phyloP scores from a whole-genome alignment of 2,113 vertebrate genomes.

The Choloepus hoffmanni region DNA sequence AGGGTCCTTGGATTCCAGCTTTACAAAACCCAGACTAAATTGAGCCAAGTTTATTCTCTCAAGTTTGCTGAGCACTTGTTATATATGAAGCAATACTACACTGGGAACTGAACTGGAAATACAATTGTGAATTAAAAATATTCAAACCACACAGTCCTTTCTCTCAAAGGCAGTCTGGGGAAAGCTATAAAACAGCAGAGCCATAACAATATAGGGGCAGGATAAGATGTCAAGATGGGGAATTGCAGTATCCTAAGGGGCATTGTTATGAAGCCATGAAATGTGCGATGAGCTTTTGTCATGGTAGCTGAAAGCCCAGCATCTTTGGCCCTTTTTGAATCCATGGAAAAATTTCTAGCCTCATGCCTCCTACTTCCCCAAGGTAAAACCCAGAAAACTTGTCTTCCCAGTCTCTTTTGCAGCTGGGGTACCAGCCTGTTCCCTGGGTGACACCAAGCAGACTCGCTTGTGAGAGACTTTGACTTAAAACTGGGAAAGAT shows the following conservation, averaged over 20 bases:
- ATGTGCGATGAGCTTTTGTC: background rate
- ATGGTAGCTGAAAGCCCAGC: background rate
- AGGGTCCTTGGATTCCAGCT: background rate
- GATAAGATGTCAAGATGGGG: background rate
- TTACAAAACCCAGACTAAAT: conserved; percentile 11
- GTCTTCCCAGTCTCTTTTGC: background rate
- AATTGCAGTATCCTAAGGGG: background rate
- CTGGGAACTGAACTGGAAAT: background rate
- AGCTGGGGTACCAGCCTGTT: background rate
- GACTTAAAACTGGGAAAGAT: background rate
- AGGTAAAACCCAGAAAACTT: background rate
- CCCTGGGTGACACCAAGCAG: background rate
- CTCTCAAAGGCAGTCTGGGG: background rate
- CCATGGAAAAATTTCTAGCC: background rate
- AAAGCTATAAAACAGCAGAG: background rate
- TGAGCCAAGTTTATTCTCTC: conserved; percentile 3
- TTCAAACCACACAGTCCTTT: background rate
- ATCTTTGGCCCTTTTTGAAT: background rate
- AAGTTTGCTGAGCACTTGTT: conserved; percentile 33
- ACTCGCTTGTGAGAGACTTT: background rate
- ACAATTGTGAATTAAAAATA: conserved; percentile 16
- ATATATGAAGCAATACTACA: background rate
- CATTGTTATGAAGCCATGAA: background rate
- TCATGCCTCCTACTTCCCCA: background rate
- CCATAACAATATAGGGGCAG: background rate